These are phyloP conservation scores for Bungarus multicinctus DNA, from an alignment of 2,113 vertebrate species.

Conservation along the genomic window DNA sequence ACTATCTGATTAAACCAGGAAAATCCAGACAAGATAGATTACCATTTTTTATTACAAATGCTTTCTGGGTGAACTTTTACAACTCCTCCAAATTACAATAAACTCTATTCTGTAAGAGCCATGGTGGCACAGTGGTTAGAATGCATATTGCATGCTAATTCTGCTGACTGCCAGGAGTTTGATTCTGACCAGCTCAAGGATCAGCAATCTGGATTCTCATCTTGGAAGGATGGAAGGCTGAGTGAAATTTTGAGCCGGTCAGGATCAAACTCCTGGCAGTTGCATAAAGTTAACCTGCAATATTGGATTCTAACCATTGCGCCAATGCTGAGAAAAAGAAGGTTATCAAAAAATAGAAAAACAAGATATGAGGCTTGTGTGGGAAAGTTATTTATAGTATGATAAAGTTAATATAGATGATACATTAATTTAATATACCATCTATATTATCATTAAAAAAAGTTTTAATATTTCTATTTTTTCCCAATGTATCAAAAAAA, in stretches of 20 bases:
- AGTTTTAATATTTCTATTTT: background rate
- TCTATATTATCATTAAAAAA: background rate
- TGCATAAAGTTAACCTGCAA: background rate
- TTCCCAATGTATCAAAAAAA: conserved; percentile 3
- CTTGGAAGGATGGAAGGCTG: background rate
- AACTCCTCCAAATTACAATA: no score
- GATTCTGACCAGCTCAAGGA: no score
- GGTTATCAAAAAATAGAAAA: background rate
- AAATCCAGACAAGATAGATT: no score
- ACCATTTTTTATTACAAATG: no score
- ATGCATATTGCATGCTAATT: no score
- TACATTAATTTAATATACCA: no score
- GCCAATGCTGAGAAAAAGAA: background rate
- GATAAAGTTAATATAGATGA: background rate
- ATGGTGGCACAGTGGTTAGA: no score
- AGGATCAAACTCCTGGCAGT: background rate
- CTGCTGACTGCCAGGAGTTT: no score
- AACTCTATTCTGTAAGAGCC: no score
- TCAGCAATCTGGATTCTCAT: background rate
- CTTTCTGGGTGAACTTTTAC: no score
- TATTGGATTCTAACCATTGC: background rate
- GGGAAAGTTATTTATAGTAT: background rate
- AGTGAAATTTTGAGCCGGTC: background rate
- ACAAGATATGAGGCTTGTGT: background rate
- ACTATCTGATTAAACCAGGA: no score